Conservation (phyloP, 2,797 vertebrate species). For the Hydrolagus colliei region DNA sequence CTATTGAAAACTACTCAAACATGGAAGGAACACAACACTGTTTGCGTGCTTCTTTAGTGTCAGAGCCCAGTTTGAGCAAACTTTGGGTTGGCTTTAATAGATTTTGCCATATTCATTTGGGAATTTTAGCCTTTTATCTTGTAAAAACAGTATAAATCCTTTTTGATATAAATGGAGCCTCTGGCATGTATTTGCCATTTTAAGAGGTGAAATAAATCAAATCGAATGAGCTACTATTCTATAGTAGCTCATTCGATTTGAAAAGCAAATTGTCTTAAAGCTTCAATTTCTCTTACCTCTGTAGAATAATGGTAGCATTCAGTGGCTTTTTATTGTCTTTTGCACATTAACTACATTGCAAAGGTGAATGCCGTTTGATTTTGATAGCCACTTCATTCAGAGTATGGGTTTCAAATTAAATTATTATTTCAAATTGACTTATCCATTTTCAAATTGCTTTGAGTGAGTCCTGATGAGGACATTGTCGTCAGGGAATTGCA, state of each 20-base stretch:
- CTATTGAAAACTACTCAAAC: no score
- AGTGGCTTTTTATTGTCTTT: not conserved
- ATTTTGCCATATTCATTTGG: not conserved
- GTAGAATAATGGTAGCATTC: not conserved
- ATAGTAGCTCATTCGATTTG: not conserved
- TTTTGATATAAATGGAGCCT: not conserved
- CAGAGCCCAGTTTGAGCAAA: no score
- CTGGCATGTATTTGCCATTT: not conserved
- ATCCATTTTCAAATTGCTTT: constrained; percentile 23
- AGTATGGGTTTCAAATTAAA: constrained; percentile 8
- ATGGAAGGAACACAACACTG: no score
- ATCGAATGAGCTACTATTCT: not conserved
- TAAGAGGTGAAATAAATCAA: not conserved
- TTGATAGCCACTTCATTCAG: constrained; percentile 2
- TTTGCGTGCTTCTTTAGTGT: no score
- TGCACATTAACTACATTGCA: not conserved
- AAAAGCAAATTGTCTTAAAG: not conserved
- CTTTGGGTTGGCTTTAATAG: not conserved
- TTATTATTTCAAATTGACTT: constrained; percentile 23
- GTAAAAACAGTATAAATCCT: not conserved
- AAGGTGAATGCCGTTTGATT: constrained; percentile 19
- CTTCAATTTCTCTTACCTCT: not conserved
- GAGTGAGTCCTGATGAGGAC: constrained; percentile 10
- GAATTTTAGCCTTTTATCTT: not conserved
- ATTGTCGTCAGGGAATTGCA: constrained; percentile 18